These are phyloP conservation scores for Serrognathus titanus DNA, from an alignment of 2,888 invertebrate species.

Conservation along the genomic window DNA sequence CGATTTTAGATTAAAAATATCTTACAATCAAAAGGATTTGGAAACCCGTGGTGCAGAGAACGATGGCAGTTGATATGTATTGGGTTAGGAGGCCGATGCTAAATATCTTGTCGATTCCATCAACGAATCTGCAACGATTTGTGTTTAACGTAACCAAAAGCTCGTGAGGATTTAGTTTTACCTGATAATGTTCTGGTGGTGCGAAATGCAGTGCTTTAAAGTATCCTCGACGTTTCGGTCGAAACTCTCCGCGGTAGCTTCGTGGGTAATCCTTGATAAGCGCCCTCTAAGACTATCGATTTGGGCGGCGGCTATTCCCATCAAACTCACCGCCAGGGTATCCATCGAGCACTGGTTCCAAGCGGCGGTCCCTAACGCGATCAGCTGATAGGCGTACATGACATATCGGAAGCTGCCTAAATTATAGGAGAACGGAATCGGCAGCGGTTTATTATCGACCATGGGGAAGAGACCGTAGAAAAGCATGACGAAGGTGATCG, in stretches of 20 bases:
- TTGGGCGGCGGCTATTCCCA: slow-evolving; percentile 8
- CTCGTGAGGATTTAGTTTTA: background rate
- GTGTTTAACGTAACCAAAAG: background rate
- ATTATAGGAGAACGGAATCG: slow-evolving; percentile 8
- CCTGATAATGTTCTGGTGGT: slow-evolving; percentile 9
- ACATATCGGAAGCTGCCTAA: background rate
- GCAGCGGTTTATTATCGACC: background rate
- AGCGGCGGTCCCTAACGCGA: background rate
- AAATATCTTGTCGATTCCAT: slow-evolving; percentile 15
- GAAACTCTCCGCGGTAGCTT: background rate
- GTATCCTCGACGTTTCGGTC: background rate
- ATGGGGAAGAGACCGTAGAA: slow-evolving; percentile 6
- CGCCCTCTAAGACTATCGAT: slow-evolving; percentile 6
- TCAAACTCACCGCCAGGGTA: slow-evolving; percentile 4
- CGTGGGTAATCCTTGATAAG: background rate
- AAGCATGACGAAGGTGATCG: background rate
- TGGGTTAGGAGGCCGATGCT: slow-evolving; percentile 13
- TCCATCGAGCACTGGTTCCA: slow-evolving; percentile 11
- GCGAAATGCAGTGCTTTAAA: slow-evolving; percentile 4
- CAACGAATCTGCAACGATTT: slow-evolving; percentile 12
- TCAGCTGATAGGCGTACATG: slow-evolving; percentile 9
- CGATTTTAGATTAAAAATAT: slow-evolving; percentile 7
- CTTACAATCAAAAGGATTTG: slow-evolving; percentile 13
- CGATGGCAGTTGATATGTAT: slow-evolving; percentile 15
- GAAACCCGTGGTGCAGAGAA: slow-evolving; percentile 19